A percentile compares a stretch with the other conserved stretches of the same genome.
These are phyloP conservation scores for Alca torda DNA, from an alignment of 2,797 vertebrate species.

Conservation along the genomic window DNA sequence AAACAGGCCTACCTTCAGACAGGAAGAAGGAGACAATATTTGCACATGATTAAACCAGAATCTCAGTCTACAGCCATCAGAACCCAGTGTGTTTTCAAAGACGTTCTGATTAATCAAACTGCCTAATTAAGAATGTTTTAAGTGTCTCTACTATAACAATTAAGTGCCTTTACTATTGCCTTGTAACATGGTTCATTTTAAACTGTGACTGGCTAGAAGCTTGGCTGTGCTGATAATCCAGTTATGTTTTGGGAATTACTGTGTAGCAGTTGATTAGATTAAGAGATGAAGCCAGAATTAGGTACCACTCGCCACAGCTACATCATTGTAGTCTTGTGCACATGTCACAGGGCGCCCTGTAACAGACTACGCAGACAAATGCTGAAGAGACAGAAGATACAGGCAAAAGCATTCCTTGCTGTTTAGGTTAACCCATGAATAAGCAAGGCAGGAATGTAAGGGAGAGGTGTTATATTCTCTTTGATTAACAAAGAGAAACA, in stretches of 20 bases:
- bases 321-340: background rate
- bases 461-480: background rate
- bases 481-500: background rate
- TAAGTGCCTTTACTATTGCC: background rate
- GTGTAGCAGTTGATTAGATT: constrained; percentile 1
- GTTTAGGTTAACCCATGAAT: background rate
- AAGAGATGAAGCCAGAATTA: constrained; percentile 12
- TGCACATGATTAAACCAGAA: background rate
- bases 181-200: background rate
- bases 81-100: background rate
- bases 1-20: background rate
- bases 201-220: background rate
- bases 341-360: background rate
- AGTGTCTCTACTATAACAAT: background rate
- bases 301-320: background rate
- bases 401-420: background rate
- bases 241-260: background rate
- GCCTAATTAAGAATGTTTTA: background rate
- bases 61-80: background rate
- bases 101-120: background rate
- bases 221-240: constrained; percentile 20
- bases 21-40: background rate
- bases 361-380: background rate
- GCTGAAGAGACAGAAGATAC: background rate
- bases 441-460: background rate